Percentiles rank a stretch among this genome's conserved stretches.
phyloP scores from a whole-genome alignment of 1,140 invertebrate genomes.

The Notospermus geniculatus region DNA sequence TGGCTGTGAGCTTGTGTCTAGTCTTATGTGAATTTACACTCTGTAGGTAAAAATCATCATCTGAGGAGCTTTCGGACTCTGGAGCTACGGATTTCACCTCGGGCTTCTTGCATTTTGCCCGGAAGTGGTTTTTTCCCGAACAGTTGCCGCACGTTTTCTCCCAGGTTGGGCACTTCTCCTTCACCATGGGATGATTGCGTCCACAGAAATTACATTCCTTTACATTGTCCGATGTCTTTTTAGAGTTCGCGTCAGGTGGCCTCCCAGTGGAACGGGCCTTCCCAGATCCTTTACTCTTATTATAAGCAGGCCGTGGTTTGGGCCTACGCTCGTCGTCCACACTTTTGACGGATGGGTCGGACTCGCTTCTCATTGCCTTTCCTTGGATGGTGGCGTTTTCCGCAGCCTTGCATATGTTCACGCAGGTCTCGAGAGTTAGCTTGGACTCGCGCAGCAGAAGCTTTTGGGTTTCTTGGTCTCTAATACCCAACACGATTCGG shows the following conservation, averaged over 20 bases:
- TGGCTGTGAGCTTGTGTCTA: background rate
- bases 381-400: background rate
- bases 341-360: too few relatives aligned
- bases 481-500: background rate
- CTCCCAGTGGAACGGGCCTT: too few relatives aligned
- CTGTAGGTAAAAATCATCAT: background rate
- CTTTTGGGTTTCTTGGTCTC: conserved; percentile 1
- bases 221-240: too few relatives aligned
- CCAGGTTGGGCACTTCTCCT: conserved; percentile 5
- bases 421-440: background rate
- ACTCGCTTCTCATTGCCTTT: background rate
- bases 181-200: too few relatives aligned
- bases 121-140: conserved; percentile 4
- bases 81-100: background rate
- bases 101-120: conserved; percentile 1
- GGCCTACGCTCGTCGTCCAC: too few relatives aligned
- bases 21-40: background rate
- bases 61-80: background rate
- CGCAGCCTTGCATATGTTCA: background rate
- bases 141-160: background rate
- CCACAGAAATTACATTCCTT: too few relatives aligned
- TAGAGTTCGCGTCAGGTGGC: too few relatives aligned
- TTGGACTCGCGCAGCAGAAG: background rate
- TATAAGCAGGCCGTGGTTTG: too few relatives aligned
- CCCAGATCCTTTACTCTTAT: too few relatives aligned